These are phyloP conservation scores for Parapristionchus giblindavisi DNA, from an alignment of 2,888 invertebrate genomes.

Conservation along the genomic window DNA sequence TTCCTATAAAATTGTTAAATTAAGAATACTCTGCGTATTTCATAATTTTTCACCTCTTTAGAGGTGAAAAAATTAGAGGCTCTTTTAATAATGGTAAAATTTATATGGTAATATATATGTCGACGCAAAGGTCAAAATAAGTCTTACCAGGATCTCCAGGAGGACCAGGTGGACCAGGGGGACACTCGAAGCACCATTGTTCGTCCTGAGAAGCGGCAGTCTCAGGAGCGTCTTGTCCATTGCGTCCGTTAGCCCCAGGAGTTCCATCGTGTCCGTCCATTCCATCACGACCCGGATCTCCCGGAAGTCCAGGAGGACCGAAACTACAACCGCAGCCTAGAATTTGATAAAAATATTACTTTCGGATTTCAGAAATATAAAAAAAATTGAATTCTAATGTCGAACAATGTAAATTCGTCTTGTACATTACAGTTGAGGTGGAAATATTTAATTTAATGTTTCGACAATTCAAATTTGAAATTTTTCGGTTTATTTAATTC, in stretches of 20 bases:
- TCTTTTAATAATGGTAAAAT: background rate
- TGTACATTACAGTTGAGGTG: background rate
- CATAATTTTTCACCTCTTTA: too few species aligned
- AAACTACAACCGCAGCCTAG: constrained; percentile 60
- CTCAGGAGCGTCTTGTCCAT: constrained; percentile 44
- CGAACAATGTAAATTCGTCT: background rate
- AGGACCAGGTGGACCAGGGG: constrained; percentile 48
- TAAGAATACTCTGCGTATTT: too few species aligned
- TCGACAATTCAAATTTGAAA: too few species aligned
- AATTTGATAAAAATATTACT: background rate
- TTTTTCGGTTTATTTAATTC: too few species aligned
- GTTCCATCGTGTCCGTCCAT: constrained; percentile 47
- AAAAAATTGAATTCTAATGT: background rate
- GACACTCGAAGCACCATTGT: constrained; percentile 56
- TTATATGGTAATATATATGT: background rate
- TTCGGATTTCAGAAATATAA: background rate
- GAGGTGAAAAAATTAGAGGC: too few species aligned
- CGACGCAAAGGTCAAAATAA: background rate
- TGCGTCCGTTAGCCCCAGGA: constrained; percentile 46
- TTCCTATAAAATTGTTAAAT: constrained; percentile 21
- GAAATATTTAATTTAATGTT: background rate
- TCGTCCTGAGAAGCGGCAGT: constrained; percentile 43
- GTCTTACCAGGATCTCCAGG: constrained; percentile 47
- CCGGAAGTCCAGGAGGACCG: constrained; percentile 54
- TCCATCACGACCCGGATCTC: constrained; percentile 44